Evolutionary conservation across 2,113 vertebrate species (phyloP), one percentile per base, ranked within the genome.

Genomic region (Arenaria interpres): DNA sequence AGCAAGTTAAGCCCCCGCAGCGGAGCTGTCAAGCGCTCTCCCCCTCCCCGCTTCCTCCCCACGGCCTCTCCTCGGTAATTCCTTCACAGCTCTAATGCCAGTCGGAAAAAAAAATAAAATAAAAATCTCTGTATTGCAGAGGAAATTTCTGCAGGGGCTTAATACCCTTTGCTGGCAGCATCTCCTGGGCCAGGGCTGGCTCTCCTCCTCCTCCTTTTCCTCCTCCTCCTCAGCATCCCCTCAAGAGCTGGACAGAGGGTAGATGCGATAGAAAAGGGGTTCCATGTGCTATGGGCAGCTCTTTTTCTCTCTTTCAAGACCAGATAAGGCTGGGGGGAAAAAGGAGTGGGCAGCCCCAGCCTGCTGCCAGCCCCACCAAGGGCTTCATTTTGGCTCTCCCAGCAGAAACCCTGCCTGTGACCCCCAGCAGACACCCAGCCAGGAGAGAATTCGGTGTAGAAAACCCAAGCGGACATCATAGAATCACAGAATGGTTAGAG

Each of bases 391-490:
- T 0, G 2, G 57, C 28, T 60, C 32, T 43, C 35, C 51, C 13
- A 20, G 57, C 23, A 51, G 50, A 25, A 51, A 64, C 16, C 33
- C 17, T 1, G 1, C 20, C 33, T 7, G 45, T 3, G 18, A 39
- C 10, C 35, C 35, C 35, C 7, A 19, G 19, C 35, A 22, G 41
- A 30, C 19, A 13, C 27, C 32, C 7, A 28, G 67, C 33, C 15
- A 37, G 57, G 20, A 16, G 54, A 41, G 53, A 28, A 48, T 9
- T 6, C 3, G 39, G 45, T 0, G 2, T 14, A 3, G 2, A 15
- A 87, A 28, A 27, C 27, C 24, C 0, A 7, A 30, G 77, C 0
- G 14, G 78, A 7, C 21, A 18, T 1, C 3, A 46, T 10, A 46
- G 45, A 46, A 46, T 46, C 45, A 46, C 19, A 46, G 45, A 46